Base-by-base conservation (phyloP, 1,140 invertebrate genomes). In the Battus philenor region DNA sequence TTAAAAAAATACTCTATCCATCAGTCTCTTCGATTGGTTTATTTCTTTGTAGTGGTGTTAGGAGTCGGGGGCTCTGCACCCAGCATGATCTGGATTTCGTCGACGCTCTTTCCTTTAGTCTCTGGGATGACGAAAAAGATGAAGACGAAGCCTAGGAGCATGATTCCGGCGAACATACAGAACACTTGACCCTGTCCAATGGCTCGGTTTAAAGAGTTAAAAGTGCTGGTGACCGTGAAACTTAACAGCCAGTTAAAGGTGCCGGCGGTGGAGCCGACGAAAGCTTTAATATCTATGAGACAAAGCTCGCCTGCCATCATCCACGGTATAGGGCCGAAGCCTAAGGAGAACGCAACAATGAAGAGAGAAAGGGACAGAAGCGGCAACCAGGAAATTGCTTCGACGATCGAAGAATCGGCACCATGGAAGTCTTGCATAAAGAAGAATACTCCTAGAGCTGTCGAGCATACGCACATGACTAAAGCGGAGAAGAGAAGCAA, bases 41-140 rank as follows among this genome's bases (percentile, higher is more conserved):
- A 75, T 66, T 72, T 79, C 51, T 84, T 84, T 18, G 62, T 68
- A 6, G 78, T 72, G 13, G 33, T 33, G 29, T 54, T 62, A 12
- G 39, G 64, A n/a, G 54, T 22, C 26, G 54, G 52, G 3, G 76
- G 76, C 33, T 68, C 59, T 0, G 65, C 78, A 0, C 81, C 81
- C 8, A 94, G 71, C 56, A 91, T 84, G 2, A 77, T 62, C 73
- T 93, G 92, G 61, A 98, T 95, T 77, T 97, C 92, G 38, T 96
- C 93, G 2, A 96, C 81, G 24, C 90, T 91, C 75, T 95, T 95
- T 5, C 95, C 95, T 86, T 97, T 97, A 0, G 96, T 98, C 81
- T 98, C 96, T 0, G 95, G 94, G 3, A 97, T 90, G 9, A 94
- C 70, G 30, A 93, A 87, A 52, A 90, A 90, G n/a, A 95, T 90